These are phyloP conservation scores for Hippocampus guttulatus DNA, from an alignment of 2,113 vertebrate genomes.

Conservation along the genomic window DNA sequence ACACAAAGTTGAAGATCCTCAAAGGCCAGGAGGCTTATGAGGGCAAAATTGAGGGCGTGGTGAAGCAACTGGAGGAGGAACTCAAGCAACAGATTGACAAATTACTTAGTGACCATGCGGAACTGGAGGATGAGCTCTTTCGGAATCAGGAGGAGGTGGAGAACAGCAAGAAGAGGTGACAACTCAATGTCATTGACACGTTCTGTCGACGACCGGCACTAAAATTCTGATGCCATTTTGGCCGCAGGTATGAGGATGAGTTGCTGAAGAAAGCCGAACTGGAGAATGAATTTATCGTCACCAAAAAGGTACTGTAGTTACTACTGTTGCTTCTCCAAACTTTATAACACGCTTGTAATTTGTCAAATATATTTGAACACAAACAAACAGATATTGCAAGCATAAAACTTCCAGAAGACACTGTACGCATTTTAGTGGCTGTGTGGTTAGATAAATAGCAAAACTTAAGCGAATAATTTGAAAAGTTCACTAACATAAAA, in stretches of 20 bases:
- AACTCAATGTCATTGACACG: not conserved
- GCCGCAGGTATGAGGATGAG: slow-evolving; percentile 69
- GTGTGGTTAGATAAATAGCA: no score
- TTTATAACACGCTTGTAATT: no score
- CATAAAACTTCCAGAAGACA: no score
- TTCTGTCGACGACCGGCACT: not conserved
- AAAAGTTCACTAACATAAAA: no score
- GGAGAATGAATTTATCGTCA: slow-evolving; percentile 72
- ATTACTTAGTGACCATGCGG: slow-evolving; percentile 55
- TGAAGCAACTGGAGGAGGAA: slow-evolving; percentile 46
- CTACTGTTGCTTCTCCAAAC: not conserved
- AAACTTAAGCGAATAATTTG: no score
- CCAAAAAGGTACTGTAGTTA: slow-evolving; percentile 64
- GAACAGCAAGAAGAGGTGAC: slow-evolving; percentile 62
- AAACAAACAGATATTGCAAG: no score
- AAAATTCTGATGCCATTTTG: not conserved
- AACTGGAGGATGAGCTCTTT: slow-evolving; percentile 59
- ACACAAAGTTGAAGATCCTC: slow-evolving; percentile 68
- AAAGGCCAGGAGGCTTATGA: slow-evolving; percentile 63
- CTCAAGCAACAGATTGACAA: slow-evolving; percentile 62
- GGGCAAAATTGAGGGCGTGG: slow-evolving; percentile 60
- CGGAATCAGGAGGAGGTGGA: slow-evolving; percentile 52
- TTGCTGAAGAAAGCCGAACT: slow-evolving; percentile 48
- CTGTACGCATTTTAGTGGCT: no score
- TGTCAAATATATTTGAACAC: no score